These are phyloP conservation scores for Charina bottae DNA, from an alignment of 2,113 vertebrate genomes.

Conservation along the genomic window DNA sequence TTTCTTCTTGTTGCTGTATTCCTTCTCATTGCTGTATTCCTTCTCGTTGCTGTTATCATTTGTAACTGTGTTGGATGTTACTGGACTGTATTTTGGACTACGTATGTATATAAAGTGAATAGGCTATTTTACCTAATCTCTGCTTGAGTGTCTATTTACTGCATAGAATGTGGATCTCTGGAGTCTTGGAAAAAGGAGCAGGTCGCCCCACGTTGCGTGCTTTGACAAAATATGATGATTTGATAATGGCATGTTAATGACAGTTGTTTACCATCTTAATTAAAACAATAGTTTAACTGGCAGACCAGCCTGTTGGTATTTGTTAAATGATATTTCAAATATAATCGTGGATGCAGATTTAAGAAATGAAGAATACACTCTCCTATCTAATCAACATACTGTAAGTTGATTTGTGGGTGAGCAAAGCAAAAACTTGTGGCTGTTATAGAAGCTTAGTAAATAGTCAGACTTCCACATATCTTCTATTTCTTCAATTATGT, in stretches of 20 bases:
- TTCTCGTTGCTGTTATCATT: no score
- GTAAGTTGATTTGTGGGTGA: background rate
- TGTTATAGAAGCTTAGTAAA: background rate
- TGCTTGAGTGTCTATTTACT: no score
- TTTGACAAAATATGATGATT: no score
- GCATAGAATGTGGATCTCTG: no score
- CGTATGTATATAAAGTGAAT: no score
- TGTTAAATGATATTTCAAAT: conserved; percentile 27
- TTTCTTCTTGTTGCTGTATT: no score
- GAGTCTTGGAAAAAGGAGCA: no score
- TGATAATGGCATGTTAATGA: conserved; percentile 27
- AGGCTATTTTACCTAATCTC: no score
- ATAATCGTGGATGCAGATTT: background rate
- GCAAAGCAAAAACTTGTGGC: background rate
- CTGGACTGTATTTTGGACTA: no score
- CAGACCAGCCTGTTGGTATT: conserved; percentile 23
- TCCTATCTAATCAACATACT: background rate
- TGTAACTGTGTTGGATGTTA: no score
- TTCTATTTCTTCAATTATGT: background rate
- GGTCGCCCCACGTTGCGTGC: no score
- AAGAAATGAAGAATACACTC: background rate
- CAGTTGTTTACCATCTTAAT: conserved; percentile 34
- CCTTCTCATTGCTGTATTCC: no score
- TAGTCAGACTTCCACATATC: background rate
- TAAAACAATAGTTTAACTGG: conserved; percentile 42